These are phyloP conservation scores for Athrips mouffetella DNA, from an alignment of 2,888 invertebrate genomes.

Conservation along the genomic window DNA sequence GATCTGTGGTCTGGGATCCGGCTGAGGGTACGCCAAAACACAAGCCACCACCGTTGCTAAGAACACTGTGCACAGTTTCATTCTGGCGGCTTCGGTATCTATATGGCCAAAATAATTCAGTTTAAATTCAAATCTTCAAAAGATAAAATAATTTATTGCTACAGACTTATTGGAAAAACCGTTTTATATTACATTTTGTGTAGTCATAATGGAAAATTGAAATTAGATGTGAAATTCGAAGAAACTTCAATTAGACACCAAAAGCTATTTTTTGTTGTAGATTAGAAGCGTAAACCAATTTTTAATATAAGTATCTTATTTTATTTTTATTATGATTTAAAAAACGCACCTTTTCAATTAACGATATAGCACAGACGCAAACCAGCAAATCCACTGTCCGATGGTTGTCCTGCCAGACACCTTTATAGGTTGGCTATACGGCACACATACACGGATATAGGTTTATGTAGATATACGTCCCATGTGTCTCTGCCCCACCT, in stretches of 20 bases:
- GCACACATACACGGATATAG: conserved; percentile 26
- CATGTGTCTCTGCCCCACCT: conserved; percentile 46
- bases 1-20: conserved; percentile 43
- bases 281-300: too few species aligned
- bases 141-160: too few species aligned
- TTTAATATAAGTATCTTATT: background rate
- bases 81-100: too few species aligned
- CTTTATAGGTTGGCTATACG: conserved; percentile 65
- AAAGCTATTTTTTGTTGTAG: background rate
- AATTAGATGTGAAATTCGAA: conserved; percentile 12
- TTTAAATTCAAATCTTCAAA: too few species aligned
- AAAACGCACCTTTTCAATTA: conserved; percentile 48
- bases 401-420: conserved; percentile 48
- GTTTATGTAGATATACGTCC: conserved; percentile 19
- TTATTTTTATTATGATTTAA: conserved; percentile 2
- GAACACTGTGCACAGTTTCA: conserved; percentile 42
- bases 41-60: conserved; percentile 49
- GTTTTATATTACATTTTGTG: too few species aligned
- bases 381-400: conserved; percentile 49
- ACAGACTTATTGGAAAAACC: too few species aligned
- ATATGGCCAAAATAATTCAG: too few species aligned
- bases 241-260: background rate
- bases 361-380: conserved; percentile 52
- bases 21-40: conserved; percentile 43
- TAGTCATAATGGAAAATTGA: too few species aligned